Evolutionary conservation across 2,888 invertebrate species (phyloP).

Genomic region (Tinea semifulvella): DNA sequence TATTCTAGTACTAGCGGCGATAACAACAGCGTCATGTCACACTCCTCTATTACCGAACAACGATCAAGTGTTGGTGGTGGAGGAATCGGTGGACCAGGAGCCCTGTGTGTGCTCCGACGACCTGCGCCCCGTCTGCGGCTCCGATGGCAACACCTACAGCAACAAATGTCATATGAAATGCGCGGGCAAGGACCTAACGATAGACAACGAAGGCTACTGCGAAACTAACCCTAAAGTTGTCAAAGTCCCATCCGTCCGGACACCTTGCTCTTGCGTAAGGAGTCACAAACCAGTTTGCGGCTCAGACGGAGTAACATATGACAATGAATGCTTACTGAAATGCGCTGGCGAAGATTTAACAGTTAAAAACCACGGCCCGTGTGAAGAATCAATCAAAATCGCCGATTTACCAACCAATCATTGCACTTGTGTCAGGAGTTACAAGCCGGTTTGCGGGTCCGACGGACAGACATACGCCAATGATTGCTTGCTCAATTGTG

Average conservation of each 20-base stretch:
- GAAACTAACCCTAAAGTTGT: conserved; percentile 15
- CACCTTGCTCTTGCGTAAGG: conserved; percentile 24
- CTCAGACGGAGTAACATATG: conserved; percentile 29
- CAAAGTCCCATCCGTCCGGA: conserved; percentile 14
- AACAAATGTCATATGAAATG: conserved; percentile 29
- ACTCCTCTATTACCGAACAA: neutral
- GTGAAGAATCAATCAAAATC: conserved; percentile 7
- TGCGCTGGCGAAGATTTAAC: conserved; percentile 10
- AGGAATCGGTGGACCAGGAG: neutral
- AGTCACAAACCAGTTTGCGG: conserved; percentile 29
- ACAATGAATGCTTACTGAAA: conserved; percentile 18
- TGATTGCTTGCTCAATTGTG: conserved; percentile 40
- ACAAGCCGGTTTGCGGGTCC: conserved; percentile 70
- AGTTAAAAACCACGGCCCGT: conserved; percentile 3
- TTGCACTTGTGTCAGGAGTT: conserved; percentile 20
- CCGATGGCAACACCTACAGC: conserved; percentile 25
- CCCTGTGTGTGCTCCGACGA: conserved; percentile 20
- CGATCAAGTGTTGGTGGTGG: conserved; percentile 2
- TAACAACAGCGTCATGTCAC: neutral
- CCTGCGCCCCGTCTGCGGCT: conserved; percentile 26
- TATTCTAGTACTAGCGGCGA: neutral
- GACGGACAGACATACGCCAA: conserved; percentile 72
- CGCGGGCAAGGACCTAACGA: conserved; percentile 15
- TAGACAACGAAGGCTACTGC: conserved; percentile 3
- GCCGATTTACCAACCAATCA: neutral